Conservation (phyloP, 1,140 invertebrate genomes). For the Maniola jurtina region DNA sequence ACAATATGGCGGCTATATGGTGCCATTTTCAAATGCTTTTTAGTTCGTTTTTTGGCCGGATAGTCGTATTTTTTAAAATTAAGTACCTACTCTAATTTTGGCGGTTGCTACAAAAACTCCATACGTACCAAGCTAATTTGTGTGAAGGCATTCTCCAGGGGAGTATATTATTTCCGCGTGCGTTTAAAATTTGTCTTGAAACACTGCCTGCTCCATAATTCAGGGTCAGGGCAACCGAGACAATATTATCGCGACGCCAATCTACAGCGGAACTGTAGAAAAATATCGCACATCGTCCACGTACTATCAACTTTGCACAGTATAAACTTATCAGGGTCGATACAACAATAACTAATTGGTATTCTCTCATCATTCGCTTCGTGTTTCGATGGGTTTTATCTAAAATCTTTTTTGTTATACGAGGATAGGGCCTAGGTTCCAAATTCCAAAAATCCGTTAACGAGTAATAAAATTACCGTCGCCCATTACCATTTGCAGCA, state of each 20-base stretch:
- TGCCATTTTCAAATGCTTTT: too few relatives aligned
- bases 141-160: too few relatives aligned
- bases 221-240: conserved; percentile 1
- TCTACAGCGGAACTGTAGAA: conserved; percentile 26
- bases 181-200: not conserved
- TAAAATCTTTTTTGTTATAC: not conserved
- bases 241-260: conserved; percentile 30
- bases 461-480: too few relatives aligned
- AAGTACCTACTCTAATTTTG: too few relatives aligned
- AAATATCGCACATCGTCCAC: conserved; percentile 17
- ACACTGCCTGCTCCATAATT: conserved; percentile 14
- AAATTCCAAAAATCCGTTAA: not conserved
- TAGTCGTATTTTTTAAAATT: too few relatives aligned
- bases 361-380: not conserved
- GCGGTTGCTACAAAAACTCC: too few relatives aligned
- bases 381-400: not conserved
- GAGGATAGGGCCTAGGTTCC: not conserved
- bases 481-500: too few relatives aligned
- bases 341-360: conserved; percentile 3
- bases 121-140: too few relatives aligned
- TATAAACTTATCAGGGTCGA: not conserved
- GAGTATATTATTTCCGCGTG: too few relatives aligned
- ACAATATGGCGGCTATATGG: too few relatives aligned
- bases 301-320: conserved; percentile 3
- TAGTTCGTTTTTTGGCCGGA: too few relatives aligned